Evolutionary conservation across 2,888 invertebrate genomes (phyloP), one percentile per base, ranked within the genome.

Genomic region (Stenchaetothrips biformis): DNA sequence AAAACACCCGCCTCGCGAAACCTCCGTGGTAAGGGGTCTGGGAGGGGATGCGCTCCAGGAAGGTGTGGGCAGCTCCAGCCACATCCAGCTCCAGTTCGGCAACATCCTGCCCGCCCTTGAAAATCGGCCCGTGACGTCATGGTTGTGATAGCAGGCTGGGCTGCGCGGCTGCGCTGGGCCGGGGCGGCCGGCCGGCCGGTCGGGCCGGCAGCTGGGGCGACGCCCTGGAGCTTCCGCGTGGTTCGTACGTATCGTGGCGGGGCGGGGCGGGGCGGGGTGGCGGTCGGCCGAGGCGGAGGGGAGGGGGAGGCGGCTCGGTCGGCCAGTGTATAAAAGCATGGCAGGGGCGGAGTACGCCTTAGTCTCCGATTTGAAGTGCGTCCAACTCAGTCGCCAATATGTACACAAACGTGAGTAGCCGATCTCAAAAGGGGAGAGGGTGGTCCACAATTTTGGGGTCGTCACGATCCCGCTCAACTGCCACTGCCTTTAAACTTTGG

Each of bases 301-400:
- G 25, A 11, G 67, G 25, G n/a, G 25, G 25, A 25, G 21, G 67
- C 7, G 25, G 67, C 3, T 7, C 21, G 2, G 21, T 2, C 21
- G 25, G 67, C 21, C 67, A 7, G 67, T 74, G 67, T 74, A 74
- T 74, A 74, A 25, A 74, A 74, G 67, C 67, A 11, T 21, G 67
- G 67, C 67, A 25, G 67, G 67, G 67, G 67, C 21, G 67, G 67
- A 21, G 67, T 25, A 74, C 7, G 67, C 67, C 11, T 21, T 25
- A 74, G 59, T 59, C 59, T 59, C 59, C 11, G 59, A 25, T 74
- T 74, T 25, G 67, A 59, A 59, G 59, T 59, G 59, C 67, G 25
- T 74, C 25, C 67, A 74, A 11, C 25, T 11, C 25, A 74, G 67
- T 74, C 67, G 67, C 67, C 67, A 74, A 74, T 74, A 74, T 74